A percentile compares a stretch with the other conserved stretches of the same genome.
Conservation (phyloP, 2,797 vertebrate species). For the Podarcis lilfordi region DNA sequence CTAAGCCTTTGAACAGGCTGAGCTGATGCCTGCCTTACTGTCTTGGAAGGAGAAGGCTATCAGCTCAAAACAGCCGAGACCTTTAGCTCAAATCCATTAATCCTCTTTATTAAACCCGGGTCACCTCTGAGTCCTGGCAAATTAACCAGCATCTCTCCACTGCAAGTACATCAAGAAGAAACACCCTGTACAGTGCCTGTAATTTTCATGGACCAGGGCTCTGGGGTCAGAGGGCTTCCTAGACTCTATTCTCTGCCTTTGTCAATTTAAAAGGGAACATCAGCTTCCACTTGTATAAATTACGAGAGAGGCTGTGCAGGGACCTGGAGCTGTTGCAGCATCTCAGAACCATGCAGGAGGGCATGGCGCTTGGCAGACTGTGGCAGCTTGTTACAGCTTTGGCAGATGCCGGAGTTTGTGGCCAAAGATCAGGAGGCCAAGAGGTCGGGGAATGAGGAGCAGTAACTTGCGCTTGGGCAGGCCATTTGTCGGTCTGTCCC, state of each 20-base stretch:
- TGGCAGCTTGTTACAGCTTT: neutral
- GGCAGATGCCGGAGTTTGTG: neutral
- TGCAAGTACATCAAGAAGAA: constrained; percentile 77
- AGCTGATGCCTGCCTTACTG: constrained; percentile 51
- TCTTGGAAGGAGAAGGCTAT: constrained; percentile 80
- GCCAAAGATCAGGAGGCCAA: rapidly evolving
- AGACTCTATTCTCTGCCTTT: constrained; percentile 73
- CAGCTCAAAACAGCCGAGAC: constrained; percentile 81
- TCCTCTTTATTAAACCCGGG: constrained; percentile 85
- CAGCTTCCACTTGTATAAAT: constrained; percentile 72
- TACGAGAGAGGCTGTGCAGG: constrained; percentile 37
- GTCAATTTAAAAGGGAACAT: constrained; percentile 80
- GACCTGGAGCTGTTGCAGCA: neutral
- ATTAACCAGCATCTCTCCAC: constrained; percentile 81
- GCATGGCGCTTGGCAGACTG: neutral
- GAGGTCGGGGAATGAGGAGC: rapidly evolving
- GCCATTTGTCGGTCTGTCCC: neutral
- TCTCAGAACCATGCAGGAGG: neutral
- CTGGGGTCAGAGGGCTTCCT: constrained; percentile 73
- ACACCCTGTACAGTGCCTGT: constrained; percentile 63
- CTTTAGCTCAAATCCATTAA: constrained; percentile 86
- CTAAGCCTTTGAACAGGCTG: constrained; percentile 53
- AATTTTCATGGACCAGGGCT: constrained; percentile 77
- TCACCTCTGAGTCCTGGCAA: constrained; percentile 82
- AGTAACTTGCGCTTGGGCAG: neutral